A percentile compares a stretch with the other conserved stretches of the same genome.
phyloP scores from a whole-genome alignment of 2,888 invertebrate species.

The Danaus chrysippus region DNA sequence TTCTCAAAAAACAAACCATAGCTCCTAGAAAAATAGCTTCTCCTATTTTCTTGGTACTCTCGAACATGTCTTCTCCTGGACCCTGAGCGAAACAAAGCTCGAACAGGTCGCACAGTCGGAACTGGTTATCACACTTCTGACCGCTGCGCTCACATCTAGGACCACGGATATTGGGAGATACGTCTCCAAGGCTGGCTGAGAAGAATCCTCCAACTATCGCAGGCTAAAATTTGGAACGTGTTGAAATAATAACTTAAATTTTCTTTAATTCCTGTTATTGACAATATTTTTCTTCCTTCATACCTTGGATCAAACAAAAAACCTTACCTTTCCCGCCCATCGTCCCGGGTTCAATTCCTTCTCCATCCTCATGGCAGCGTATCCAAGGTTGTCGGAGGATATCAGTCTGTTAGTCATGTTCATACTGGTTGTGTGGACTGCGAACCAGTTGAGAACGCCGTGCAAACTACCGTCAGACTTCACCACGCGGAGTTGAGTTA shows the following conservation, averaged over 20 bases:
- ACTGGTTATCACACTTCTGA: slow-evolving; percentile 82
- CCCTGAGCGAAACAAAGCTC: slow-evolving; percentile 86
- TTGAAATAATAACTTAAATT: too few relatives aligned
- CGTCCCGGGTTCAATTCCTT: slow-evolving; percentile 79
- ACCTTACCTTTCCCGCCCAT: slow-evolving; percentile 60
- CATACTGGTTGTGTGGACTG: slow-evolving; percentile 92
- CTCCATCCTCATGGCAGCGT: slow-evolving; percentile 87
- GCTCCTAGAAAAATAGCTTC: slow-evolving; percentile 83
- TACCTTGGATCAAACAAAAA: too few relatives aligned
- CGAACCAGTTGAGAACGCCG: slow-evolving; percentile 91
- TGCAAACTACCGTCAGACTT: slow-evolving; percentile 74
- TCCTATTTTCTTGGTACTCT: slow-evolving; percentile 90
- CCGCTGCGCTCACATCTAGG: slow-evolving; percentile 87
- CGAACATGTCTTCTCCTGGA: slow-evolving; percentile 89
- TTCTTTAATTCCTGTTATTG: too few relatives aligned
- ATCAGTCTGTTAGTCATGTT: slow-evolving; percentile 89
- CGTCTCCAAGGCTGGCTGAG: slow-evolving; percentile 89
- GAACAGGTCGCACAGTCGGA: slow-evolving; percentile 80
- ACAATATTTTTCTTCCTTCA: too few relatives aligned
- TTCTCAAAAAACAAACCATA: slow-evolving; percentile 50
- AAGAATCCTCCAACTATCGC: slow-evolving; percentile 89
- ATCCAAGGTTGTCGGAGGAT: slow-evolving; percentile 91
- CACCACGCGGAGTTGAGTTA: slow-evolving; percentile 86
- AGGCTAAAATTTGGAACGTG: slow-evolving; percentile 69
- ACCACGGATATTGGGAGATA: slow-evolving; percentile 87